Conservation (phyloP, 2,888 invertebrate genomes). For the Oxytorus armatus region DNA sequence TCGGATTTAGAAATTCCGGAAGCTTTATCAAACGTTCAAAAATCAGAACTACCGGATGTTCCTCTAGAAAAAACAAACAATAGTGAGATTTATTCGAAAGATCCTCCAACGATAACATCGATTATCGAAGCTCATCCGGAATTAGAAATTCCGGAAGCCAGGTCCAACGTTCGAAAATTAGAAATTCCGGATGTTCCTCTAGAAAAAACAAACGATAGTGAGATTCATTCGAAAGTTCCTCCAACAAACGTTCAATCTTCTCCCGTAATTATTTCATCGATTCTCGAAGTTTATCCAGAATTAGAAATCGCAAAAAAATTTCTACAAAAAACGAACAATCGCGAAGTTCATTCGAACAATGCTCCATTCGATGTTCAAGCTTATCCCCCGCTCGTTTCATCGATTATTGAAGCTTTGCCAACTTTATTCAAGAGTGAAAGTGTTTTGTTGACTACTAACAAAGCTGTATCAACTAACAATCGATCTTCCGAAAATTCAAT, state of each 20-base stretch:
- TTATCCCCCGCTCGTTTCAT: slow-evolving; percentile 17
- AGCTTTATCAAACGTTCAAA: too few species aligned
- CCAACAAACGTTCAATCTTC: slow-evolving; percentile 5
- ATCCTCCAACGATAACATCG: not conserved
- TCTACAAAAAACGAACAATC: slow-evolving; percentile 2
- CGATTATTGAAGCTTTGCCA: slow-evolving; percentile 27
- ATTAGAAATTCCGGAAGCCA: too few species aligned
- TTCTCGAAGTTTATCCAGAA: not conserved
- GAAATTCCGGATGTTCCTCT: not conserved
- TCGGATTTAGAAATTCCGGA: not conserved
- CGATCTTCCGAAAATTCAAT: not conserved
- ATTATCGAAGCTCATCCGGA: too few species aligned
- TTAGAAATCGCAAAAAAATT: not conserved
- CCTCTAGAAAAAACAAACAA: not conserved
- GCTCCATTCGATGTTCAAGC: slow-evolving; percentile 30
- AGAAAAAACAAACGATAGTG: not conserved
- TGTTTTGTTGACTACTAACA: slow-evolving; percentile 44
- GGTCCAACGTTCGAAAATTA: too few species aligned
- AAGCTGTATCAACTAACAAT: slow-evolving; percentile 17
- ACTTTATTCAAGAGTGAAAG: slow-evolving; percentile 26
- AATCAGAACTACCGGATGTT: not conserved
- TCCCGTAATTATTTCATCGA: not conserved
- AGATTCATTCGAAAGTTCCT: slow-evolving; percentile 2
- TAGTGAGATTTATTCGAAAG: not conserved
- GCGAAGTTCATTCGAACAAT: not conserved